phyloP scores from a whole-genome alignment of 2,113 vertebrate genomes.

The Lepus americanus region DNA sequence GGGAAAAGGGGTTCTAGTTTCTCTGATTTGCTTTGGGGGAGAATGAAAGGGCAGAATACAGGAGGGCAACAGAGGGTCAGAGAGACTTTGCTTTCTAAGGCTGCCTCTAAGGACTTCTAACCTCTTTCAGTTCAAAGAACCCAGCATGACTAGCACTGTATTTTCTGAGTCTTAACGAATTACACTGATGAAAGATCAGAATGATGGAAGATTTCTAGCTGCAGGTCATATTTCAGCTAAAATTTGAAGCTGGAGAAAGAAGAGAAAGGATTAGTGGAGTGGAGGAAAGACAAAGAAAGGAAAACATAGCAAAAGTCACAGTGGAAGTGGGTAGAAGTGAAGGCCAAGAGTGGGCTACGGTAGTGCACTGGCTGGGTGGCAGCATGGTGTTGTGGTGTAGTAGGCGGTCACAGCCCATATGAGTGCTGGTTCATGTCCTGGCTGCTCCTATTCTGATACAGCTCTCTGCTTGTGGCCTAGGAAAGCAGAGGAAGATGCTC shows the following conservation, averaged over 20 bases:
- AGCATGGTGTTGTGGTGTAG: too few species aligned
- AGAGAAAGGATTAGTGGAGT: background rate
- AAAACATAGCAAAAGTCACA: background rate
- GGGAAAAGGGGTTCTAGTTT: background rate
- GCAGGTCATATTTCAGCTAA: background rate
- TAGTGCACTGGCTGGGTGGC: background rate
- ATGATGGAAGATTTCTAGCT: background rate
- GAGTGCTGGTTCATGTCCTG: too few species aligned
- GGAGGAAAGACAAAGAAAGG: background rate
- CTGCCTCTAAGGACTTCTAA: background rate
- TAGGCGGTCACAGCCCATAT: too few species aligned
- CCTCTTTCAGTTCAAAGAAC: background rate
- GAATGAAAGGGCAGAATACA: background rate
- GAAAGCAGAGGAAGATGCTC: too few species aligned
- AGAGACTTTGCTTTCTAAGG: background rate
- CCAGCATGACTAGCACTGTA: too few species aligned
- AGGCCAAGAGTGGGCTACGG: background rate
- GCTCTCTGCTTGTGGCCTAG: too few species aligned
- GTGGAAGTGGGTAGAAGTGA: accelerated
- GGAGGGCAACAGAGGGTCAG: background rate
- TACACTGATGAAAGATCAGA: background rate
- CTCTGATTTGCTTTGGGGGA: background rate
- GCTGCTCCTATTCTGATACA: too few species aligned
- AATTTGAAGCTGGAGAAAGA: background rate
- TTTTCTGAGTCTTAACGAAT: background rate